phyloP scores from a whole-genome alignment of 2,113 vertebrate species.

The Aleadryas rufinucha region DNA sequence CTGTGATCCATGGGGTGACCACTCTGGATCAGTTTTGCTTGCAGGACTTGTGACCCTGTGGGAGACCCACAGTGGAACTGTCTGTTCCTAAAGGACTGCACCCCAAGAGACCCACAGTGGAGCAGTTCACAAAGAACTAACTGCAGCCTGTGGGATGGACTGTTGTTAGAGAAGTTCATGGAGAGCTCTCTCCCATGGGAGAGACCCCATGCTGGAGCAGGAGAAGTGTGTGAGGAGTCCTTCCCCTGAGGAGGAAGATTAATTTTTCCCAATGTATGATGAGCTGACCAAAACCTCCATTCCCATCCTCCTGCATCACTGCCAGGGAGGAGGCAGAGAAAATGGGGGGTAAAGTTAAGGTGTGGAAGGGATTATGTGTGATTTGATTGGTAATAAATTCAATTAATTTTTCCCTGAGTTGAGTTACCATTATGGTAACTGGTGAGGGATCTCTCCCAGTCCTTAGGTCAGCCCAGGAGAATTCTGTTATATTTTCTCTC shows the following conservation, averaged over 20 bases:
- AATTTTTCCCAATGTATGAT: background rate
- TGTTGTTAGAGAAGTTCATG: background rate
- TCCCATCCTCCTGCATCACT: accelerated
- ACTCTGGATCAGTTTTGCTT: background rate
- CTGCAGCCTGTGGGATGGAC: background rate
- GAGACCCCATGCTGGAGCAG: background rate
- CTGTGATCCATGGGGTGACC: no score
- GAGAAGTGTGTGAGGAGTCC: background rate
- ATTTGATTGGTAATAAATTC: background rate
- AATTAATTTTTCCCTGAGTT: background rate
- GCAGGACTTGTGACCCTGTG: background rate
- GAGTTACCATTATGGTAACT: no score
- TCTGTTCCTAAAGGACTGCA: background rate
- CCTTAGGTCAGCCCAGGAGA: background rate
- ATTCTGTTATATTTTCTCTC: background rate
- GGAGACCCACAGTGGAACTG: background rate
- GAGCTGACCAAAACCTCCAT: background rate
- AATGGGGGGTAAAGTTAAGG: background rate
- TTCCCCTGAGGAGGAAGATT: background rate
- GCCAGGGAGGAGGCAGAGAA: background rate
- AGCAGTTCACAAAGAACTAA: background rate
- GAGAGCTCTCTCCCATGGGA: background rate
- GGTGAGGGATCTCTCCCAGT: background rate
- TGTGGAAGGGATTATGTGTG: no score
- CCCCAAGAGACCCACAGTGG: background rate